Base-by-base conservation (phyloP, 1,140 invertebrate genomes). In the Yoshiicerus persimilis region DNA sequence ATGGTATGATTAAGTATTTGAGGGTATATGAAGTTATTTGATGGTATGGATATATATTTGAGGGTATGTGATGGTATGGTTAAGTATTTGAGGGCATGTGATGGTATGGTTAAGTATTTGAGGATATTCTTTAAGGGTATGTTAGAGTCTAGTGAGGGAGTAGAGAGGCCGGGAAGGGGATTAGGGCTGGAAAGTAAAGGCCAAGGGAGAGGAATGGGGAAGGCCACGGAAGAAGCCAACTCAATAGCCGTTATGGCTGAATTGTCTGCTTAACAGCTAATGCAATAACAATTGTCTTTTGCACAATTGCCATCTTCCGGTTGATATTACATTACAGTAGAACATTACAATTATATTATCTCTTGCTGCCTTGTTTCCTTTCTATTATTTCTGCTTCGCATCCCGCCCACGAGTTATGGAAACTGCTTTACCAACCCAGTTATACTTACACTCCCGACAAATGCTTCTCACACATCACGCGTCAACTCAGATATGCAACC, bases 221-320 rank as follows among this genome's bases (percentile, higher is more conserved):
- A 34, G 20, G 70, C 32, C 30, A 23, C 11, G 30, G 38, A 38
- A 38, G 20, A 36, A 80, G 75, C 34, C 70, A 77, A 77, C 70
- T 77, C 4, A 36, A 80, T 80, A 25, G 75, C 34, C 75, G 75
- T 38, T 80, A 80, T 23, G 30, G 32, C 34, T 80, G 75, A 80
- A 80, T 80, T 80, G 75, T 34, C 75, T 80, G 30, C 75, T 80
- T 80, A 80, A 80, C 75, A 80, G 75, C 75, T 80, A 80, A 80
- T 80, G 75, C 34, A 80, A 80, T 80, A 80, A 80, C 75, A 80
- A 80, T 80, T 80, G 75, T 80, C 30, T 80, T 80, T 80, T 80
- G 75, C 75, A 32, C 75, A 80, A 80, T 80, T 80, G 75, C 32
- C 75, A 34, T 80, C 75, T 80, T 80, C 75, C 75, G 75, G 75